Base-by-base conservation (phyloP, 2,888 invertebrate species). In the Pandemis heparana region DNA sequence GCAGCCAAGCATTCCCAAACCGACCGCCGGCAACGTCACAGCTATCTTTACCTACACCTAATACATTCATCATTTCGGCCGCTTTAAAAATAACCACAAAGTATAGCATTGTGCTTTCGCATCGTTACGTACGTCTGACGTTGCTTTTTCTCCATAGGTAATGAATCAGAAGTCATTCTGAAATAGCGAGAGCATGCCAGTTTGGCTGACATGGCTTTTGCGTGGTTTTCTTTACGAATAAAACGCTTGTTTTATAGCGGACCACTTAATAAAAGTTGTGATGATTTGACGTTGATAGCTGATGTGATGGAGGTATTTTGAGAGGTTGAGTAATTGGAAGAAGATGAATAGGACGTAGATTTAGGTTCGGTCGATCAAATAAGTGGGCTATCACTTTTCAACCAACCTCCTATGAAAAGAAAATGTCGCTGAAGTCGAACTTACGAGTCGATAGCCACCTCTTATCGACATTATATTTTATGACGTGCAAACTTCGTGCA, bases 121-220 rank as follows among this genome's bases (percentile, higher is more conserved):
- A 59, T 70, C 62, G 64, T 79, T 77, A 76, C 78, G 79, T 77
- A 75, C 71, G 75, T 78, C 78, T 80, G 79, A 83, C 85, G 79
- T 80, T 77, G 80, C 74, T 79, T 81, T 77, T 80, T 82, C 77
- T 75, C 77, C 78, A 76, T 74, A 23, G 23, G 23, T 32, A 23
- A 80, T 85, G 87, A 88, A 83, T 87, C 84, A 85, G 80, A 79
- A 71, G 75, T 79, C 77, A 80, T 81, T 78, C 78, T 82, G 83
- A 87, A 87, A 88, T 88, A 88, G 82, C 81, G 67, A 81, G 48
- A 82, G 77, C 74, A 78, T 79, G 82, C 78, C 77, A 83, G 81
- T 82, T 78, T 82, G 83, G 51, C 16, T 53, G 53, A 18, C 8
- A 77, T 83, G 79, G 76, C 79, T 78, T 80, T 81, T 81, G 78